Conservation (phyloP, 2,797 vertebrate genomes). For the Lepus oiostolus region DNA sequence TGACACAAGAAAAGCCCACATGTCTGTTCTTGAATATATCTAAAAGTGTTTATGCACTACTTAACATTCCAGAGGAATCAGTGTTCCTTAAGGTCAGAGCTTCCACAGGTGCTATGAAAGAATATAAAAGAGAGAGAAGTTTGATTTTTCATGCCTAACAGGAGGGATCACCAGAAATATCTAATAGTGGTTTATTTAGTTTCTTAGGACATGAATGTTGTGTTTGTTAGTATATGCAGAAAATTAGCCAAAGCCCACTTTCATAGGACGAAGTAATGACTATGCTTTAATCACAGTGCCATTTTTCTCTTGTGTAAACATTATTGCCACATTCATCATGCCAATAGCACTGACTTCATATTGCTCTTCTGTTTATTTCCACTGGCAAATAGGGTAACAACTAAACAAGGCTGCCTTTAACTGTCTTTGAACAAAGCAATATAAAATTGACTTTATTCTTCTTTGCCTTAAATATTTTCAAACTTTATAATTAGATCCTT, state of each 20-base stretch:
- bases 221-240: neutral
- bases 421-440: neutral
- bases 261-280: conserved; percentile 52
- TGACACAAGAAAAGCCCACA: neutral
- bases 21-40: neutral
- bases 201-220: conserved; percentile 30
- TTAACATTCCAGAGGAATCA: conserved; percentile 1
- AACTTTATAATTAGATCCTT: neutral
- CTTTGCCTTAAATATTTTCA: conserved; percentile 39
- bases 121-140: neutral
- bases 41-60: neutral
- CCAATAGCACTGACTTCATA: neutral
- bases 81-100: neutral
- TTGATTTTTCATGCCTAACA: conserved; percentile 4
- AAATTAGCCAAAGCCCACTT: conserved; percentile 60
- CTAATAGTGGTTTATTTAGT: conserved; percentile 40
- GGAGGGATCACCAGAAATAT: neutral
- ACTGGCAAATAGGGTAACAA: neutral
- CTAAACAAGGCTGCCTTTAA: neutral
- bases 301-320: neutral
- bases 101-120: neutral
- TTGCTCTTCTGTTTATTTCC: neutral
- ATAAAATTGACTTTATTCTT: neutral
- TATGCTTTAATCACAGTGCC: conserved; percentile 21
- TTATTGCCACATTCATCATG: conserved; percentile 67